Percentiles rank a stretch among this genome's conserved stretches.
Conservation (phyloP, 2,113 vertebrate species). For the Chionis minor region DNA sequence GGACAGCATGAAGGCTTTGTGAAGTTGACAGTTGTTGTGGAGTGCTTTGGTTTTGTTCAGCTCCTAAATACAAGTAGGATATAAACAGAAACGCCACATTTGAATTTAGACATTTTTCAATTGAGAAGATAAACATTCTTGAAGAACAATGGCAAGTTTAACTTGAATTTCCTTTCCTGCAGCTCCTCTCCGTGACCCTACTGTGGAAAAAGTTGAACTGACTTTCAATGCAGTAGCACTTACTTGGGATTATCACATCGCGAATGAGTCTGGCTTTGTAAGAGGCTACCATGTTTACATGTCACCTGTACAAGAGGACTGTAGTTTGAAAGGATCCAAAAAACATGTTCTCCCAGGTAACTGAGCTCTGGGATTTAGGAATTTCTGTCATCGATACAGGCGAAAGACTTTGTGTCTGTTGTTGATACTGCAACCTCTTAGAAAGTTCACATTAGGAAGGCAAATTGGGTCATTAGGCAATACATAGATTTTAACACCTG, state of each 20-base stretch:
- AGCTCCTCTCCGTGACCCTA: slow-evolving; percentile 47
- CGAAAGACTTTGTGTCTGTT: not conserved
- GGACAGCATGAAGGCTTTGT: not conserved
- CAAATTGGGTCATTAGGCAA: not conserved
- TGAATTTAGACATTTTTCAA: not conserved
- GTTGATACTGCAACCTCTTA: not conserved
- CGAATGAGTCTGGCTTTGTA: slow-evolving; percentile 63
- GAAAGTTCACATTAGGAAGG: not conserved
- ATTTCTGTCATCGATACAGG: not conserved
- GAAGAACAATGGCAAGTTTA: not conserved
- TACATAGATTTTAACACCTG: not conserved
- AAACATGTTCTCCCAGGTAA: slow-evolving; percentile 61
- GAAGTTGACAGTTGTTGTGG: not conserved
- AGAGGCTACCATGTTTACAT: slow-evolving; percentile 73
- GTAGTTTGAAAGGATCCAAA: slow-evolving; percentile 37
- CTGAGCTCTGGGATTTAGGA: not conserved
- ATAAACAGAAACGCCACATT: not conserved
- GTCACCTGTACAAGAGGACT: slow-evolving; percentile 28
- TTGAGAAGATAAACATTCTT: not conserved
- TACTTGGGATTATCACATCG: slow-evolving; percentile 59
- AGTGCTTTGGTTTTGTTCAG: not conserved
- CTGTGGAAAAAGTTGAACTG: not conserved
- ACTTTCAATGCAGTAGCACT: slow-evolving; percentile 51
- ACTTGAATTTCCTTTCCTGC: not conserved
- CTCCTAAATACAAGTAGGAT: not conserved